Evolutionary conservation across 1,140 invertebrate species (phyloP).

Genomic region (Sitodiplosis mosellana): DNA sequence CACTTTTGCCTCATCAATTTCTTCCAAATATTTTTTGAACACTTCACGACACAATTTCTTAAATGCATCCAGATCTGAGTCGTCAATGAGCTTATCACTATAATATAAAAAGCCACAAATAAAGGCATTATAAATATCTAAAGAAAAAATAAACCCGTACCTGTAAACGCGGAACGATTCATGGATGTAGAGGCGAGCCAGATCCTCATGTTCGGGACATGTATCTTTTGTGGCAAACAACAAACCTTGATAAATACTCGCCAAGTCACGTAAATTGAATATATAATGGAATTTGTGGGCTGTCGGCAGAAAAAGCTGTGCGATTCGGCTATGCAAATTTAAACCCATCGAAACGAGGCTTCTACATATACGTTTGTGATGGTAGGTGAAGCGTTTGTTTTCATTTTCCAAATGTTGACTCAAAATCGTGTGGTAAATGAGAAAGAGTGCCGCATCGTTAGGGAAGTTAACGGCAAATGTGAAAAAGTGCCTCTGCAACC

Average conservation of each 20-base stretch:
- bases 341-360: slow-evolving; percentile 53
- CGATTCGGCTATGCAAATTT: slow-evolving; percentile 56
- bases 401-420: slow-evolving; percentile 52
- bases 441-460: slow-evolving; percentile 53
- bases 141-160: too few species aligned
- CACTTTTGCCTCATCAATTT: slow-evolving; percentile 41
- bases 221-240: slow-evolving; percentile 70
- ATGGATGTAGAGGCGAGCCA: slow-evolving; percentile 73
- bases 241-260: slow-evolving; percentile 80
- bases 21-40: slow-evolving; percentile 70
- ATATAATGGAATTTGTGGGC: slow-evolving; percentile 90
- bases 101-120: too few species aligned
- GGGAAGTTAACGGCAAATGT: slow-evolving; percentile 80
- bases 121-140: too few species aligned
- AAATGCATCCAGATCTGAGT: slow-evolving; percentile 54
- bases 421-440: slow-evolving; percentile 71
- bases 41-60: slow-evolving; percentile 53
- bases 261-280: slow-evolving; percentile 82
- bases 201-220: slow-evolving; percentile 42
- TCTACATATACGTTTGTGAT: slow-evolving; percentile 37
- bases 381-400: slow-evolving; percentile 39
- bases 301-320: slow-evolving; percentile 65
- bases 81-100: slow-evolving; percentile 73
- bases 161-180: slow-evolving; percentile 77
- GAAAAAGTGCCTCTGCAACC: slow-evolving; percentile 80